Percentiles rank a stretch among this genome's conserved stretches.
Conservation (phyloP, 2,113 vertebrate species). For the Nycticorax nycticorax region DNA sequence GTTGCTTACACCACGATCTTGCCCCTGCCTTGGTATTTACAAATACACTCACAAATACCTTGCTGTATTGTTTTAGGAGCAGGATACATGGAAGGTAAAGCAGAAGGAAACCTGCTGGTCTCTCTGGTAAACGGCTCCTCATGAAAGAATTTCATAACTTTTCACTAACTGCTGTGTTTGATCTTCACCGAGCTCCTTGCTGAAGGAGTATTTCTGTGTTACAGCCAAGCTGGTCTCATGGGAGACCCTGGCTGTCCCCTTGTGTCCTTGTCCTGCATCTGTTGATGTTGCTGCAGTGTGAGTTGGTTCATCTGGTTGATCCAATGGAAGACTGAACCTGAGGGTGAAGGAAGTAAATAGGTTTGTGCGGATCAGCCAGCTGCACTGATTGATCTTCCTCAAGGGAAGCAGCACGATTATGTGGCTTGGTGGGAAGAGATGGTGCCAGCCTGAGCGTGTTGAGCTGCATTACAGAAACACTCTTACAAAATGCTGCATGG, state of each 20-base stretch:
- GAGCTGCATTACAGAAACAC: background rate
- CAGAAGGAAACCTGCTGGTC: background rate
- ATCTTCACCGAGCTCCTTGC: background rate
- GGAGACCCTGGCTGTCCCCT: background rate
- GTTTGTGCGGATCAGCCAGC: background rate
- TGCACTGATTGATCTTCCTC: background rate
- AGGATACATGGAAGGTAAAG: background rate
- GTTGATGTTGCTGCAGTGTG: background rate
- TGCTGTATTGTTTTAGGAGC: background rate
- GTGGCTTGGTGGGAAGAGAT: background rate
- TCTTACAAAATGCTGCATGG: background rate
- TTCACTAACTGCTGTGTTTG: background rate
- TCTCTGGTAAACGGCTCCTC: background rate
- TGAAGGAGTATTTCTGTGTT: background rate
- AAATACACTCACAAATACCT: background rate
- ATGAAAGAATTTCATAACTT: background rate
- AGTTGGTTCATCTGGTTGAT: conserved; percentile 10
- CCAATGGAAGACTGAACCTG: background rate
- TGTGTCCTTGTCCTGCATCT: background rate
- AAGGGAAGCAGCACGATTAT: background rate
- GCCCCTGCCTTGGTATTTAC: background rate
- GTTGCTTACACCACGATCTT: background rate
- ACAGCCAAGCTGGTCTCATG: background rate
- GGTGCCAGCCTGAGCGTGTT: background rate
- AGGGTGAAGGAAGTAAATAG: background rate